Evolutionary conservation across 2,113 vertebrate species (phyloP).

Genomic region (Hippolais icterina): DNA sequence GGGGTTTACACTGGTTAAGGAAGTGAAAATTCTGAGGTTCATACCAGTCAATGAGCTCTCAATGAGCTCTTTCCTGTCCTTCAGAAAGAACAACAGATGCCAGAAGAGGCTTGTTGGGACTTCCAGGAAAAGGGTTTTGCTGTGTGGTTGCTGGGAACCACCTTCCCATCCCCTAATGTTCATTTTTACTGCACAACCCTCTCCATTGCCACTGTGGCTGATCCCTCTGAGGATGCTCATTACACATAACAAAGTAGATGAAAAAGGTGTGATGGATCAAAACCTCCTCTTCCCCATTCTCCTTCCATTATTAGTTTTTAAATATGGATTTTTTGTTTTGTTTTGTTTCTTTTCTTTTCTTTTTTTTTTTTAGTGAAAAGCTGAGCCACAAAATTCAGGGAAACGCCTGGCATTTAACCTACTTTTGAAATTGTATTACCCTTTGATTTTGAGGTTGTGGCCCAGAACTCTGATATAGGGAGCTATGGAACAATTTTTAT

Average conservation of each 20-base stretch:
- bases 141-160: fast-evolving
- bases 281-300: not conserved
- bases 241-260: not conserved
- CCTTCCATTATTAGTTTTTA: not conserved
- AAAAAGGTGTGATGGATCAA: not conserved
- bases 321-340: not conserved
- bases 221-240: not conserved
- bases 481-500: not conserved
- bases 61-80: not conserved
- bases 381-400: not conserved
- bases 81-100: not conserved
- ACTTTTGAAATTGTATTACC: not conserved
- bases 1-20: not conserved
- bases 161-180: not conserved
- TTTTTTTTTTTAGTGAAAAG: not conserved
- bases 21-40: not conserved
- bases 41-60: not conserved
- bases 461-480: not conserved
- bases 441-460: not conserved
- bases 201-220: not conserved
- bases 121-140: not conserved
- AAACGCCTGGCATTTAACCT: not conserved
- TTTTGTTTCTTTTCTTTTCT: not conserved
- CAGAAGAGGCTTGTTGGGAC: not conserved
- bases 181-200: not conserved